Evolutionary conservation across 2,888 invertebrate genomes (phyloP), one percentile per base, ranked within the genome.

Genomic region (Amaurobius ferox): DNA sequence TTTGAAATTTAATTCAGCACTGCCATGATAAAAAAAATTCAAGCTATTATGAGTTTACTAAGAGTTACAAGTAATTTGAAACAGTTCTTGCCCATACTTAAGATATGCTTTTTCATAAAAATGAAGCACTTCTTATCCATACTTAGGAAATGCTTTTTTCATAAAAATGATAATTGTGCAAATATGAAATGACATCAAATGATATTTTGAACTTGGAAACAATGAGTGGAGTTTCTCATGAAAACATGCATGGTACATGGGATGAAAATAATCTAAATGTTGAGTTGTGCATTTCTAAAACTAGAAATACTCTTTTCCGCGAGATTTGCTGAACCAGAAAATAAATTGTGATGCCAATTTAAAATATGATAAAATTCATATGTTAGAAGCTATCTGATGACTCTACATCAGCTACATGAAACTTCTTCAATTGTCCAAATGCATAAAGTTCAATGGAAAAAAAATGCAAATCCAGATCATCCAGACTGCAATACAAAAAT

Each of bases 131-230:
- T 70, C 23, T 26, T 40, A 35, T 79, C 64, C 66, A 44, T 35
- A 79, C 44, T 13, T 11, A 13, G 62, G 40, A 68, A 29, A 35
- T 48, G 28, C 40, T 30, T 26, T 66, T 16, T 19, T n/a, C 7
- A 26, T 11, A 48, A 19, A 68, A 19, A 78, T 70, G 70, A 30
- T 19, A 68, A 39, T 55, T 70, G 74, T 61, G 81, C 74, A 62
- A 29, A 13, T 28, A 70, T 81, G 80, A 67, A 39, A 68, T 35
- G 32, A 23, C 40, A 79, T 30, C 44, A 64, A 68, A 70, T 66
- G 64, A 64, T 16, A 40, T 61, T 81, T 81, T 81, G 74, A 81
- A 81, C 81, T 81, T 62, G 23, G 16, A 81, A 68, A 23, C 23
- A 7, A 55, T 55, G 23, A 55, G 16, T 55, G 16, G 6, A 23